Conservation (phyloP, 2,888 invertebrate species). For the Rhamphomyia laevipes region DNA sequence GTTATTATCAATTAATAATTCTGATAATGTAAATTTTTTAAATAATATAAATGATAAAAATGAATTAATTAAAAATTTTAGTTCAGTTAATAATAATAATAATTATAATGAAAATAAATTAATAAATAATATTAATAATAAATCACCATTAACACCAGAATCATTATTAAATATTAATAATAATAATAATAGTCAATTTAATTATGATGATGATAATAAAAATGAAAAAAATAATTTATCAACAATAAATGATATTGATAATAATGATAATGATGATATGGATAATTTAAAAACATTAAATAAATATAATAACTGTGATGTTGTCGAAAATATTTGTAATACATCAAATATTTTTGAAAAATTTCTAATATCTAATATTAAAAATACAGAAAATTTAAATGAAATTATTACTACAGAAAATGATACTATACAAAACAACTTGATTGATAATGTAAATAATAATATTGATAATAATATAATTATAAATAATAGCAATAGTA, state of each 20-base stretch:
- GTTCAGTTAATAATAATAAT: not conserved
- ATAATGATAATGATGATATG: not conserved
- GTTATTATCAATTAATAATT: not conserved
- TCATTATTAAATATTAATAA: not conserved
- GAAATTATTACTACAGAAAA: not conserved
- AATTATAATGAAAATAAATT: not conserved
- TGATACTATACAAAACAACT: not conserved
- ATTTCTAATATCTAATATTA: not conserved
- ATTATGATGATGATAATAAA: not conserved
- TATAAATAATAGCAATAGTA: not conserved
- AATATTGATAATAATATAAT: not conserved
- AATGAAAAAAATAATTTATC: not conserved
- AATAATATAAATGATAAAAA: not conserved
- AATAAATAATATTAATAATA: slow-evolving; percentile 13
- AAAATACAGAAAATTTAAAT: not conserved
- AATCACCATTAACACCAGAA: not conserved
- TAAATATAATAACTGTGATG: slow-evolving; percentile 1
- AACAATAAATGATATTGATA: not conserved
- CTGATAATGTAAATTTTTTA: not conserved
- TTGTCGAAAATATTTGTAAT: not conserved
- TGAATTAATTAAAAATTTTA: not conserved
- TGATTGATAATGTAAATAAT: not conserved
- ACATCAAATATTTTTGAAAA: no score
- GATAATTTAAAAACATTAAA: not conserved
- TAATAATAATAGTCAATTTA: not conserved